Conservation (phyloP, 2,797 vertebrate species). For the Sebastiscus tertius region DNA sequence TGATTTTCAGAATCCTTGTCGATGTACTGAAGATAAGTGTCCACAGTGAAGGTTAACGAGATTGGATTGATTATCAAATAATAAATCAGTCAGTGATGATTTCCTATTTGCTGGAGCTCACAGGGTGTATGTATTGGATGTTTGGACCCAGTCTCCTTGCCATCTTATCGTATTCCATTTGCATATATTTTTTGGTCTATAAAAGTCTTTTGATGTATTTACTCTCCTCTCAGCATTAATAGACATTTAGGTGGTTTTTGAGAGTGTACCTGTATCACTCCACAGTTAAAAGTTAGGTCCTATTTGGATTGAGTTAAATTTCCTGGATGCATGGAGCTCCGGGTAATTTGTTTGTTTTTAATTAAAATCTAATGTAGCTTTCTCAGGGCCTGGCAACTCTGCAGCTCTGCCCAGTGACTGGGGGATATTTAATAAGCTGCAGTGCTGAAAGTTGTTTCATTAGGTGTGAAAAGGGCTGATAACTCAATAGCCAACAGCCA, state of each 20-base stretch:
- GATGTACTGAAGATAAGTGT: conserved; percentile 62
- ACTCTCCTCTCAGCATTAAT: conserved; percentile 25
- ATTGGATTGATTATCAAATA: conserved; percentile 77
- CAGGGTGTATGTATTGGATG: conserved; percentile 58
- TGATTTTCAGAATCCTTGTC: conserved; percentile 64
- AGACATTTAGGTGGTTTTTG: conserved; percentile 20
- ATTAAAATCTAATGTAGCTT: conserved; percentile 83
- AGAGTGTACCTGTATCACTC: conserved; percentile 52
- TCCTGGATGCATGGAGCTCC: conserved; percentile 72
- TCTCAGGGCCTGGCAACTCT: conserved; percentile 76
- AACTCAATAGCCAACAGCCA: conserved; percentile 87
- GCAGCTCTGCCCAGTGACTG: conserved; percentile 78
- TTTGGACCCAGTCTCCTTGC: conserved; percentile 50
- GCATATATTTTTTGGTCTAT: conserved; percentile 35
- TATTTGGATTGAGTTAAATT: conserved; percentile 72
- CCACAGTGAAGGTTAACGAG: conserved; percentile 69
- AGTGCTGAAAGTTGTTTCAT: conserved; percentile 86
- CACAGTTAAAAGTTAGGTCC: conserved; percentile 62
- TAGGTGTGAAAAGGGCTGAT: conserved; percentile 86
- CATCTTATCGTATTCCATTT: conserved; percentile 42
- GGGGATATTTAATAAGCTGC: conserved; percentile 84
- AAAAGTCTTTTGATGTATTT: conserved; percentile 42
- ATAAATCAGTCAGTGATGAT: conserved; percentile 66
- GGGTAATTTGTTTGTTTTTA: conserved; percentile 84
- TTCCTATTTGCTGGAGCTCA: conserved; percentile 61